Conservation (phyloP, 2,113 vertebrate genomes). For the Tretioscincus oriximinensis region DNA sequence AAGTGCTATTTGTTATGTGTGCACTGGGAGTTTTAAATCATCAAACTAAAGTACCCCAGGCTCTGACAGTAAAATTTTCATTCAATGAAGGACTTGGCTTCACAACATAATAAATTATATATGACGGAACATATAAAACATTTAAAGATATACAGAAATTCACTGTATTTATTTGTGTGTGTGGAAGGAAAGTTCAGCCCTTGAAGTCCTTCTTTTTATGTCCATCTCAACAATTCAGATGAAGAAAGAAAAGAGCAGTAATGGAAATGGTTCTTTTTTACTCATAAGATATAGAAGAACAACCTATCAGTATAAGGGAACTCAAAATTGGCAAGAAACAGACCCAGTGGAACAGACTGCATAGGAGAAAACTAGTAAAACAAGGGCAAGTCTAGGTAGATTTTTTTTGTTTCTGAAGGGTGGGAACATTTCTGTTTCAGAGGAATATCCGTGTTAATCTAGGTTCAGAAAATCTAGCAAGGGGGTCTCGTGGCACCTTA, state of each 20-base stretch:
- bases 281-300: constrained; percentile 44
- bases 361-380: background rate
- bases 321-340: constrained; percentile 41
- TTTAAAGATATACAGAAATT: constrained; percentile 81
- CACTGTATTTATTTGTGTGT: constrained; percentile 65
- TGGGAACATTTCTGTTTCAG: no score
- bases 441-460: no score
- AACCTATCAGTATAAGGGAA: constrained; percentile 34
- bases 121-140: constrained; percentile 82
- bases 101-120: constrained; percentile 84
- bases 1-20: constrained; percentile 75
- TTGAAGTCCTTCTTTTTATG: constrained; percentile 72
- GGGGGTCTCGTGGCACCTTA: no score
- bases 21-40: constrained; percentile 80
- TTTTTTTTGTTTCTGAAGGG: no score
- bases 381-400: background rate
- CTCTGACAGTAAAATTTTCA: constrained; percentile 81
- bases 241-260: constrained; percentile 26
- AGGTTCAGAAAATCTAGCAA: no score
- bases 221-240: constrained; percentile 66
- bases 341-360: background rate
- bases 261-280: background rate
- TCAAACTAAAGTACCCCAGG: constrained; percentile 75
- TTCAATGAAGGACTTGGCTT: constrained; percentile 81
- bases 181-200: constrained; percentile 67